Evolutionary conservation across 2,113 vertebrate genomes (phyloP).

Genomic region (Ceyx margarethae): DNA sequence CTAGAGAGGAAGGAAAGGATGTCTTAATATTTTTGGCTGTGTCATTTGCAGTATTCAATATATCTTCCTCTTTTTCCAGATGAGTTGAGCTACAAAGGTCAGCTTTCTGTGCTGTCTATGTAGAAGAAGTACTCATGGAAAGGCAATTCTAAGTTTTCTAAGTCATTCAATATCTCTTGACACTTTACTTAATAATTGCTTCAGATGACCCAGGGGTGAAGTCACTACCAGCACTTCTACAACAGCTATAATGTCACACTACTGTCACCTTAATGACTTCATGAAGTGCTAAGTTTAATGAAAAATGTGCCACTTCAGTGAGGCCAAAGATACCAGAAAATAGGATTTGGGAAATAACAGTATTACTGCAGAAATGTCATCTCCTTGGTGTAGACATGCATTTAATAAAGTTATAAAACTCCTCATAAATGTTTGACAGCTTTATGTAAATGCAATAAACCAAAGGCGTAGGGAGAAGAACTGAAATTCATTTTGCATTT

Average conservation of each 20-base stretch:
- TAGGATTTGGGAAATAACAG: slow-evolving; percentile 48
- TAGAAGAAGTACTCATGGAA: background rate
- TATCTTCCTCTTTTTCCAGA: background rate
- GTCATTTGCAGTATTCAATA: background rate
- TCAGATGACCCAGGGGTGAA: slow-evolving; percentile 45
- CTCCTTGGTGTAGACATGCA: slow-evolving; percentile 57
- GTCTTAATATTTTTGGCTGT: background rate
- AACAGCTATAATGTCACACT: background rate
- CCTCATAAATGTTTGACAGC: slow-evolving; percentile 54
- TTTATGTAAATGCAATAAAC: slow-evolving; percentile 75
- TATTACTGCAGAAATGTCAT: slow-evolving; percentile 53
- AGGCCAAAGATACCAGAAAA: slow-evolving; percentile 63
- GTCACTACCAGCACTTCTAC: background rate
- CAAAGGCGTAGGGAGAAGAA: slow-evolving; percentile 35
- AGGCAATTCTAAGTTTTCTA: slow-evolving; percentile 35
- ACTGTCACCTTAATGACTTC: slow-evolving; percentile 47
- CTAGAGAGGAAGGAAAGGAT: background rate
- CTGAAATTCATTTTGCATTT: slow-evolving; percentile 56
- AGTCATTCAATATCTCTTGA: slow-evolving; percentile 11
- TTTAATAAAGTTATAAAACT: slow-evolving; percentile 69
- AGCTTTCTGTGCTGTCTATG: background rate
- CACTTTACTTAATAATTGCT: slow-evolving; percentile 46
- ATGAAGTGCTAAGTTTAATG: slow-evolving; percentile 58
- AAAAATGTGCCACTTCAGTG: slow-evolving; percentile 62
- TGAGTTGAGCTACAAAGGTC: background rate